These are phyloP conservation scores for Nicator chloris DNA, from an alignment of 2,113 vertebrate species.

Conservation along the genomic window DNA sequence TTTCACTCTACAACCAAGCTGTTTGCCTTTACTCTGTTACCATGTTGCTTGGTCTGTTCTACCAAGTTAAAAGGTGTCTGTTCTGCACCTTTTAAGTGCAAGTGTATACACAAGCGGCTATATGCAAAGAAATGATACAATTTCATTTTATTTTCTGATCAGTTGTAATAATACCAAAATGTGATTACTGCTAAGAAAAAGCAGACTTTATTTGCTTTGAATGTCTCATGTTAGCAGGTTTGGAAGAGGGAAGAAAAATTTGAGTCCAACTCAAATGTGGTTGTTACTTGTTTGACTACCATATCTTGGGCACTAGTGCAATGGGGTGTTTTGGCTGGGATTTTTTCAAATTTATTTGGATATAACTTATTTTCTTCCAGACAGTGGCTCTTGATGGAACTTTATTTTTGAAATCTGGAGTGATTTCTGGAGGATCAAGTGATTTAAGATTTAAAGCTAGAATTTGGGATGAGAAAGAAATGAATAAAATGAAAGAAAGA, in stretches of 20 bases:
- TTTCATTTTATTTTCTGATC: not conserved
- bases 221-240: not conserved
- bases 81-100: not conserved
- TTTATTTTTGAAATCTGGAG: conserved; percentile 90
- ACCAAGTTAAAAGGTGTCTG: not conserved
- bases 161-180: not conserved
- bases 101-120: not conserved
- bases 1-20: not conserved
- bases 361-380: conserved; percentile 58
- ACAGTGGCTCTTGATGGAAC: conserved; percentile 93
- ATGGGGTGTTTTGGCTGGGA: not conserved
- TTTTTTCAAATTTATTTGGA: not conserved
- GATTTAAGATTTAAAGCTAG: conserved; percentile 85
- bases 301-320: not conserved
- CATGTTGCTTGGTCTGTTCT: not conserved
- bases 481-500: conserved; percentile 79
- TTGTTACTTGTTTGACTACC: not conserved
- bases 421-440: conserved; percentile 92
- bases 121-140: not conserved
- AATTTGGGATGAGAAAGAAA: conserved; percentile 90
- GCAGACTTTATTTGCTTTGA: not conserved
- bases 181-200: not conserved
- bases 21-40: not conserved
- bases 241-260: not conserved
- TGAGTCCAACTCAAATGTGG: not conserved